These are phyloP conservation scores for Mirza zaza DNA, from an alignment of 2,113 vertebrate genomes.

Conservation along the genomic window DNA sequence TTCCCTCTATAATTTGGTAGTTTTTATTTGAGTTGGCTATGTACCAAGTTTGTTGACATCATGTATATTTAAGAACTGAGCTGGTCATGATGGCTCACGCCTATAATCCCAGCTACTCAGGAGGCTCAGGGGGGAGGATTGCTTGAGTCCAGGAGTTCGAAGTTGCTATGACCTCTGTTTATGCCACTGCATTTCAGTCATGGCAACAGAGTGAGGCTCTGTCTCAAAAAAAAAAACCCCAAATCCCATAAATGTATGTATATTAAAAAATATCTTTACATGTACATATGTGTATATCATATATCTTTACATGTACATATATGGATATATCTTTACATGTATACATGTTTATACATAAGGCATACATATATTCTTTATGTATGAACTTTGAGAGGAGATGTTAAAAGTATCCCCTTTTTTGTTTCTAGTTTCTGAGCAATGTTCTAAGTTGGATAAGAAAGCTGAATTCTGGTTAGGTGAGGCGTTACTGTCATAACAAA, in stretches of 20 bases:
- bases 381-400: background rate
- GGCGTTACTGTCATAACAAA: background rate
- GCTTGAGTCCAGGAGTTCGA: too few relatives aligned
- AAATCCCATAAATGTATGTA: too few relatives aligned
- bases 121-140: too few relatives aligned
- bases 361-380: background rate
- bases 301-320: background rate
- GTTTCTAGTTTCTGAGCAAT: background rate
- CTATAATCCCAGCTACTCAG: too few relatives aligned
- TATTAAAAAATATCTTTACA: background rate
- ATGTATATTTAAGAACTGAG: background rate
- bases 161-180: too few relatives aligned
- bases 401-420: background rate
- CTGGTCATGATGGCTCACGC: too few relatives aligned
- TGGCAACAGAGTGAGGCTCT: too few relatives aligned
- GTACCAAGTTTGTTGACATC: background rate
- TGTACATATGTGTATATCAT: background rate
- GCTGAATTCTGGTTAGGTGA: background rate
- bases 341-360: background rate
- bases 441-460: background rate
- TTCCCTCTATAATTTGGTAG: background rate
- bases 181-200: too few relatives aligned
- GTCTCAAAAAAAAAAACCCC: background rate
- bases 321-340: background rate
- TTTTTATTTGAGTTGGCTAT: background rate